These are phyloP conservation scores for Ophonus ardosiacus DNA, from an alignment of 2,888 invertebrate species.

Conservation along the genomic window DNA sequence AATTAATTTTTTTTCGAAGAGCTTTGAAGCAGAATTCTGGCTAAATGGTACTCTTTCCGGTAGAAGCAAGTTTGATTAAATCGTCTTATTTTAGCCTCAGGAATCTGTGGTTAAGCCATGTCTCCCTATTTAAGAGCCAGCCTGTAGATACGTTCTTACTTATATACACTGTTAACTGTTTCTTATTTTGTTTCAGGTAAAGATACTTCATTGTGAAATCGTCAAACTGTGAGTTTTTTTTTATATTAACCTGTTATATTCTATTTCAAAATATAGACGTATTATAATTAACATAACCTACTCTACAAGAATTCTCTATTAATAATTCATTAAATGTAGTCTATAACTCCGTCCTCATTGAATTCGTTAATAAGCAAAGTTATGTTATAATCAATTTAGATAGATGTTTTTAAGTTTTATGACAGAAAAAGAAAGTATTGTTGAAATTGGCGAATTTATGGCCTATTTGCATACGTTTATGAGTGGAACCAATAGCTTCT, in stretches of 20 bases:
- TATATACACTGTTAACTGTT: too few relatives aligned
- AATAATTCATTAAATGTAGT: background rate
- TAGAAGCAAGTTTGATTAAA: too few relatives aligned
- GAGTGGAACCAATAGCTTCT: background rate
- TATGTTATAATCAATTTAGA: background rate
- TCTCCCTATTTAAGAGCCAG: too few relatives aligned
- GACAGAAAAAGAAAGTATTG: background rate
- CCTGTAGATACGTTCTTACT: too few relatives aligned
- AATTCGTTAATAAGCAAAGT: background rate
- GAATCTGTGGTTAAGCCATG: too few relatives aligned
- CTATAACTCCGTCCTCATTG: background rate
- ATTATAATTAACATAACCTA: background rate
- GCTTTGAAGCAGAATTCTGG: too few relatives aligned
- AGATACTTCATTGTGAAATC: background rate
- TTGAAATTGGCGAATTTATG: background rate
- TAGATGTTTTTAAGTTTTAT: background rate
- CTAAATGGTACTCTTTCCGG: too few relatives aligned
- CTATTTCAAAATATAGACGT: background rate
- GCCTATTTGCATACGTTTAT: background rate
- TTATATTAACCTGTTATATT: background rate
- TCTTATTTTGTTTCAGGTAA: background rate
- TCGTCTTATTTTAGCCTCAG: too few relatives aligned
- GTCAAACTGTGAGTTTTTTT: background rate
- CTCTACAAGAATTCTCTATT: background rate
- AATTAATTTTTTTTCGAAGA: too few relatives aligned